Percentiles rank a stretch among this genome's conserved stretches.
Conservation (phyloP, 2,113 vertebrate species). For the Atlantisia rogersi region DNA sequence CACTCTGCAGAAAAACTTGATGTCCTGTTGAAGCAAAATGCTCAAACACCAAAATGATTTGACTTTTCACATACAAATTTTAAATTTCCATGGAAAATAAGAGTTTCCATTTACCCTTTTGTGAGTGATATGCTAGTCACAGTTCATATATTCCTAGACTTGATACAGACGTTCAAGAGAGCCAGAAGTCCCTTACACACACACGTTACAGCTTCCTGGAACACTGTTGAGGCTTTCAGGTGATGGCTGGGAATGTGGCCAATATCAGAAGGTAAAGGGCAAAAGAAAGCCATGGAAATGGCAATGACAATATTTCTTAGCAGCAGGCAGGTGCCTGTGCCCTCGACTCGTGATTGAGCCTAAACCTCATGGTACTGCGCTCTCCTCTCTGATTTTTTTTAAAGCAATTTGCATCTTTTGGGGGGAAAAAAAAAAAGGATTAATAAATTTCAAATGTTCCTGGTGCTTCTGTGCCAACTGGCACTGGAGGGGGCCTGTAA, state of each 20-base stretch:
- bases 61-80: slow-evolving; percentile 49
- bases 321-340: neutral
- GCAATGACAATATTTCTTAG: slow-evolving; percentile 8
- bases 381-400: neutral
- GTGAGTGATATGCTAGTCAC: slow-evolving; percentile 47
- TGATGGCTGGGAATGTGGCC: slow-evolving; percentile 59
- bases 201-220: slow-evolving; percentile 50
- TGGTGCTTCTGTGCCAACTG: slow-evolving; percentile 58
- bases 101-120: slow-evolving; percentile 23
- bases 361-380: neutral
- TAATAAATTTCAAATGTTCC: slow-evolving; percentile 64
- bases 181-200: slow-evolving; percentile 24
- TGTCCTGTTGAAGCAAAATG: slow-evolving; percentile 24
- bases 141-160: slow-evolving; percentile 28
- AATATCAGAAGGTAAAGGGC: slow-evolving; percentile 54
- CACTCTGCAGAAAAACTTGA: slow-evolving; percentile 20
- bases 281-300: slow-evolving; percentile 43
- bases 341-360: neutral
- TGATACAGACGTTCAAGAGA: neutral
- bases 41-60: neutral
- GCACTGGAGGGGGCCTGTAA: slow-evolving; percentile 60
- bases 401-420: slow-evolving; percentile 25
- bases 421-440: neutral
- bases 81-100: slow-evolving; percentile 42
- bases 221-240: slow-evolving; percentile 54